Evolutionary conservation across 1,140 invertebrate genomes (phyloP), one percentile per base, ranked within the genome.

Genomic region (Leptinotarsa undecemlineata): DNA sequence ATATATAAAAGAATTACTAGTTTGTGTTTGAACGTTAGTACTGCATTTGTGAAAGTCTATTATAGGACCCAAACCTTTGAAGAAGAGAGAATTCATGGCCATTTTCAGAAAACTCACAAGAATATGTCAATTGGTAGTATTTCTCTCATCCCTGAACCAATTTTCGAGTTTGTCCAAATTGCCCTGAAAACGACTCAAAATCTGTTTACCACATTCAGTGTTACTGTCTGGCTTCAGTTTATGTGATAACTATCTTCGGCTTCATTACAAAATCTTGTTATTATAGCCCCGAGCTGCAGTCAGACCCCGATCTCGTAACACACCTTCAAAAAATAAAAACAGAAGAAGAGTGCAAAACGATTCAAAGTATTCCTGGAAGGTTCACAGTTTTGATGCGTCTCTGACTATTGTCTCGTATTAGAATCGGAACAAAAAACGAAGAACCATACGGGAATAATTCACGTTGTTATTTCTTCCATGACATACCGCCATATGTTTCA

Each of bases 311-410:
- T 66, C 26, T 21, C 26, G 26, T 21, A 66, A 66, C 63, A 19
- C 63, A 66, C 63, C 63, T 66, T 66, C 20, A 66, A 66, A 23
- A 66, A 66, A 20, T 20, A 23, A 66, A 66, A 66, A 21, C n/a
- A 33, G 15, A 21, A 66, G 23, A 66, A 66, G 26, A 57, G 51
- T 57, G 51, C 51, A 57, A 57, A 57, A 57, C 51, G 63, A 33
- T 66, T 33, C 63, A 33, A 66, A 66, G n/a, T 66, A 66, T 66
- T 66, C 63, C 63, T 66, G 63, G 63, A 66, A 66, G 63, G 63
- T 66, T 66, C 20, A 66, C 63, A 66, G 15, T 23, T 62, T n/a
- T 57, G 51, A 57, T 57, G 26, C 63, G 63, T 66, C 13, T 66
- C 63, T 66, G 20, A 66, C 20, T 66, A 33, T 66, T 66, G 63